Evolutionary conservation across 2,888 invertebrate genomes (phyloP).

Genomic region (Ephialtes manifestator): DNA sequence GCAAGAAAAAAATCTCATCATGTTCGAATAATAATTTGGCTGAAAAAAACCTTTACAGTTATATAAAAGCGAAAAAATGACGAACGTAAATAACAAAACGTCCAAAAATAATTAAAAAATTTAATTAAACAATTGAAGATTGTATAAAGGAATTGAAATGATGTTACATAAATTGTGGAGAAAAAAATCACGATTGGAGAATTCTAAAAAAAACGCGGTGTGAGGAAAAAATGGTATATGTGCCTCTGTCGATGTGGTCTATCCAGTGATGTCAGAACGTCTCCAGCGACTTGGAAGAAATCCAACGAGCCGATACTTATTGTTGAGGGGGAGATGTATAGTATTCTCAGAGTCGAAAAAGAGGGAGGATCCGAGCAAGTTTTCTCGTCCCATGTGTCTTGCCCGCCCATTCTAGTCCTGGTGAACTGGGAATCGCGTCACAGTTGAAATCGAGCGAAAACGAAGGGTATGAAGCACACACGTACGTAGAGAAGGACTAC

Average conservation of each 20-base stretch:
- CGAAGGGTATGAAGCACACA: slow-evolving; percentile 36
- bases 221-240: slow-evolving; percentile 37
- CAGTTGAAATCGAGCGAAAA: slow-evolving; percentile 66
- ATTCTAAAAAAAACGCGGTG: slow-evolving; percentile 18
- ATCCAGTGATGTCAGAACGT: slow-evolving; percentile 48
- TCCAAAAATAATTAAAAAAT: no score
- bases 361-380: slow-evolving; percentile 29
- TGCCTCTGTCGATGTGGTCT: slow-evolving; percentile 40
- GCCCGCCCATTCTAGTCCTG: slow-evolving; percentile 40
- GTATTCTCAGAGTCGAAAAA: slow-evolving; percentile 25
- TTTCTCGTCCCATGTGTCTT: slow-evolving; percentile 54
- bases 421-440: slow-evolving; percentile 54
- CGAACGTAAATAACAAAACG: no score
- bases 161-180: background rate
- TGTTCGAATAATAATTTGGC: no score
- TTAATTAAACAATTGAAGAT: background rate
- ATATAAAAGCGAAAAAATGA: no score
- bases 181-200: background rate
- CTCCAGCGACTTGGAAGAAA: slow-evolving; percentile 62
- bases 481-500: slow-evolving; percentile 16
- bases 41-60: no score
- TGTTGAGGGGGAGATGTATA: slow-evolving; percentile 48
- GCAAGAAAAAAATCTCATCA: no score
- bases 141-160: background rate
- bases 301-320: slow-evolving; percentile 68